These are phyloP conservation scores for Latrodectus elegans DNA, from an alignment of 2,888 invertebrate genomes.

Conservation along the genomic window DNA sequence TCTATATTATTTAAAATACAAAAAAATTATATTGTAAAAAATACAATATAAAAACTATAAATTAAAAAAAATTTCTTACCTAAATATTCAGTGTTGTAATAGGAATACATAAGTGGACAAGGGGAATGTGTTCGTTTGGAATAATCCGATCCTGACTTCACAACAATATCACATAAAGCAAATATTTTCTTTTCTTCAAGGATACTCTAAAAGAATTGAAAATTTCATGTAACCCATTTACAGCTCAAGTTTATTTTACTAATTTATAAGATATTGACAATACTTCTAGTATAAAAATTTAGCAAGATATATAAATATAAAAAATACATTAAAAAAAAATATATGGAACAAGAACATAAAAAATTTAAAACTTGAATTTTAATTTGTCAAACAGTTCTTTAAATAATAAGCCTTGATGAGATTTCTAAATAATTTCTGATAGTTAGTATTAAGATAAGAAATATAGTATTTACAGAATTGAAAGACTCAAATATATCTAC, in stretches of 20 bases:
- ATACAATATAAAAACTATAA: neutral
- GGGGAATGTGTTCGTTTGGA: slow-evolving; percentile 79
- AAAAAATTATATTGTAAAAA: neutral
- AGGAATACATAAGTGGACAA: slow-evolving; percentile 70
- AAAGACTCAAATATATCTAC: too few species aligned
- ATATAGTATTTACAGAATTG: too few species aligned
- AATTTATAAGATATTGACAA: neutral
- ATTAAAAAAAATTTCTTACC: slow-evolving; percentile 24
- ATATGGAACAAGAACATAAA: too few species aligned
- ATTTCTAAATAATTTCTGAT: too few species aligned
- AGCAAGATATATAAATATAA: too few species aligned
- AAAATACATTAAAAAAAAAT: too few species aligned
- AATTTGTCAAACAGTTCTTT: too few species aligned
- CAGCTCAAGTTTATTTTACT: neutral
- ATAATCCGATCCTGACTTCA: slow-evolving; percentile 84
- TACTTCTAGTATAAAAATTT: too few species aligned
- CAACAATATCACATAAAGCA: slow-evolving; percentile 82
- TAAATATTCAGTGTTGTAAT: slow-evolving; percentile 69
- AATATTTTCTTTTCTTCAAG: slow-evolving; percentile 77
- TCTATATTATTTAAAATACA: too few species aligned
- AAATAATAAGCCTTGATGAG: too few species aligned
- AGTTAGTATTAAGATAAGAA: too few species aligned
- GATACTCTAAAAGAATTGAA: slow-evolving; percentile 55
- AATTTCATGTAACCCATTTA: neutral
- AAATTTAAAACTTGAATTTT: too few species aligned